phyloP scores from a whole-genome alignment of 1,140 invertebrate species.

The Atta cephalotes region DNA sequence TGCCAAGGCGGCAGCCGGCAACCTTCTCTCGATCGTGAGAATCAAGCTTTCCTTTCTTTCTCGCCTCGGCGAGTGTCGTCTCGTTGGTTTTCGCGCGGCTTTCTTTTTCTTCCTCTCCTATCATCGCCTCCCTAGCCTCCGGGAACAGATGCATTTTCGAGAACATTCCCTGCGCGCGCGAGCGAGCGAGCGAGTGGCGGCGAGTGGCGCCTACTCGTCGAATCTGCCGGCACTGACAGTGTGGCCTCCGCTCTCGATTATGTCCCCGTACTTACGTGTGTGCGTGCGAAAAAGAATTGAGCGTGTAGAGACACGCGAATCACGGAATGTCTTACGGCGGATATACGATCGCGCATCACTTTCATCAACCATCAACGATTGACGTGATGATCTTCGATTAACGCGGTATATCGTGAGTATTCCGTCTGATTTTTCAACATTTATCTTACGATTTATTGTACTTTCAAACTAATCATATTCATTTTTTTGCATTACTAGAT shows the following conservation, averaged over 20 bases:
- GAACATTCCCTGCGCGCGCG: constrained; percentile 46
- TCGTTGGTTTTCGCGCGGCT: background rate
- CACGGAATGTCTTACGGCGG: constrained; percentile 34
- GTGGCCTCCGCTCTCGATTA: constrained; percentile 23
- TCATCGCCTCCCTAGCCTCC: background rate
- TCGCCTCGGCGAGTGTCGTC: constrained; percentile 6
- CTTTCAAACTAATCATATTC: background rate
- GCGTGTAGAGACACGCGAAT: constrained; percentile 42
- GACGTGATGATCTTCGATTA: background rate
- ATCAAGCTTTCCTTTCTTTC: constrained; percentile 45
- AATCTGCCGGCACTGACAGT: constrained; percentile 62
- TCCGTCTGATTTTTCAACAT: background rate
- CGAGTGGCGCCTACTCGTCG: constrained; percentile 35
- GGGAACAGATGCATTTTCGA: constrained; percentile 45
- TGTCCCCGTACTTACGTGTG: constrained; percentile 70
- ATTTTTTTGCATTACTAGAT: background rate
- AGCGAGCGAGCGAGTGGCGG: background rate
- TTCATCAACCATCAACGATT: background rate
- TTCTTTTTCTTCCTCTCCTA: background rate
- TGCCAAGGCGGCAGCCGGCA: constrained; percentile 79
- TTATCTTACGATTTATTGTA: background rate
- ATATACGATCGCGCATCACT: constrained; percentile 31
- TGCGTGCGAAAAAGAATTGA: constrained; percentile 60
- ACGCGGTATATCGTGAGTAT: constrained; percentile 15
- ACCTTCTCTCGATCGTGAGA: too few species aligned